Evolutionary conservation across 2,797 vertebrate species (phyloP).

Genomic region (Echiichthys vipera): DNA sequence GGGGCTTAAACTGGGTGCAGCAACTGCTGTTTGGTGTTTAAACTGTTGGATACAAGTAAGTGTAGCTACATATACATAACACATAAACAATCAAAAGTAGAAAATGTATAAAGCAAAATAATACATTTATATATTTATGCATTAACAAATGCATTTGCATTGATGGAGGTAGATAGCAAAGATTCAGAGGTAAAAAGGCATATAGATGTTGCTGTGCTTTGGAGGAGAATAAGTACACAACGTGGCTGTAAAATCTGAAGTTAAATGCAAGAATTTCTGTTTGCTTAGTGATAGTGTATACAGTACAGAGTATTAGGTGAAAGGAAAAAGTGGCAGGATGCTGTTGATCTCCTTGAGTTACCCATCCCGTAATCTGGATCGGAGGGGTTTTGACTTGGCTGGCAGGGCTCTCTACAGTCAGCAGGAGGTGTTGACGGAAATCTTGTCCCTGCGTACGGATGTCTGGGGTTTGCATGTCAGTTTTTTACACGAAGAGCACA

Average conservation of each 20-base stretch:
- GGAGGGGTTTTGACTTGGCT: constrained; percentile 52
- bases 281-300: constrained; percentile 65
- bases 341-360: constrained; percentile 73
- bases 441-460: constrained; percentile 35
- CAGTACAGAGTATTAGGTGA: constrained; percentile 73
- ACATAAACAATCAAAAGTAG: constrained; percentile 73
- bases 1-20: constrained; percentile 33
- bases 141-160: constrained; percentile 74
- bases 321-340: constrained; percentile 74
- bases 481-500: constrained; percentile 88
- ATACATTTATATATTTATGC: constrained; percentile 79
- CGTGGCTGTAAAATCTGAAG: constrained; percentile 58
- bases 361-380: constrained; percentile 58
- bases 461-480: constrained; percentile 10
- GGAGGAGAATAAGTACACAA: constrained; percentile 56
- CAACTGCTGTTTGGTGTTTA: constrained; percentile 42
- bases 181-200: constrained; percentile 77
- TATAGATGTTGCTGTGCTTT: constrained; percentile 75
- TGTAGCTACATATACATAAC: constrained; percentile 60
- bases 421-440: constrained; percentile 37
- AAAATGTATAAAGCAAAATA: constrained; percentile 84
- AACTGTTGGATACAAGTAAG: constrained; percentile 52
- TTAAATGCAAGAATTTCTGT: constrained; percentile 61
- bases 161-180: constrained; percentile 84
- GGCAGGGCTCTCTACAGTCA: constrained; percentile 51